Evolutionary conservation across 2,113 vertebrate species (phyloP), one percentile per base, ranked within the genome.

Genomic region (Pseudorhombus dupliciocellatus): DNA sequence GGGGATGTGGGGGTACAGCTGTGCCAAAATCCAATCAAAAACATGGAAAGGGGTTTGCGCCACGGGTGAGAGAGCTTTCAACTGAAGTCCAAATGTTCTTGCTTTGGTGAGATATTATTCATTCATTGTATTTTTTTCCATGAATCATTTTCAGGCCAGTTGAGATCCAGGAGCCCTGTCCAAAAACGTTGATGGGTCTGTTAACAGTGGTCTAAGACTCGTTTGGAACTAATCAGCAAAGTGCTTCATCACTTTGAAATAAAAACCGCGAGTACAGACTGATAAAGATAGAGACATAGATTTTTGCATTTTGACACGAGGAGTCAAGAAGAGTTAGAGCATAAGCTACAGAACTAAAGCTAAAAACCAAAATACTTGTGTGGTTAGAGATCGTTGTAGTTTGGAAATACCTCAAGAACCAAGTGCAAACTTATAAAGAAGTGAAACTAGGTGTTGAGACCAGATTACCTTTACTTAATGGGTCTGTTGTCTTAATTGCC

Each of bases 21-120:
- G 60, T 51, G 64, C 50, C 60, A 63, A 54, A 70, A 69, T 64
- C 66, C 40, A 60, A 83, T 84, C 64, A 70, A 37, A 46, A 77
- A 52, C 63, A 76, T 37, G 20, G 14, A 50, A 44, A 62, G 34
- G 22, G 21, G 51, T 67, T 21, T 15, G 1, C 15, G 3, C 69
- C 63, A 26, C 71, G 1, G 51, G 34, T 14, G 57, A 42, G 0
- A 24, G 8, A 40, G 62, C 40, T 31, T 69, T 54, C 12, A 75
- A 25, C 57, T 51, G 16, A 31, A 25, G 31, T 71, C 25, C 34
- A 62, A 65, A 74, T 77, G 57, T 54, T 58, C 31, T 9, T 54
- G 31, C 44, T 63, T 31, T 52, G 40, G 21, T 61, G 21, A 50
- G 60, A 57, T 67, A 53, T 65, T 16, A 61, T 16, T 72, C 4